Conservation (phyloP, 1,140 invertebrate species). For the Aphis craccivora region DNA sequence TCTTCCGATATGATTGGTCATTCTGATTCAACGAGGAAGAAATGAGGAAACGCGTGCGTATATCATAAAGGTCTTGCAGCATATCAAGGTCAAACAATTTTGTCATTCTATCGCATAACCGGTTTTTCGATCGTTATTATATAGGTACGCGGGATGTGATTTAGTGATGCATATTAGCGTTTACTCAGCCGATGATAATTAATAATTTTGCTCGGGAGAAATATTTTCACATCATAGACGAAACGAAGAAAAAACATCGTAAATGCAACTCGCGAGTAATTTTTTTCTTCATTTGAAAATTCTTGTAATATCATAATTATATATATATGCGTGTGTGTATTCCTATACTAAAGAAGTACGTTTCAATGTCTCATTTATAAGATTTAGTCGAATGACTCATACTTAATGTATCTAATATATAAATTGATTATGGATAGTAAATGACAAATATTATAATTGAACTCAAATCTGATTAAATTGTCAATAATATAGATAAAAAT, state of each 20-base stretch:
- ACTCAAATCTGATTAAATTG: constrained; percentile 20
- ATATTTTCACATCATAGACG: neutral
- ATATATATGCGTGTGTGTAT: neutral
- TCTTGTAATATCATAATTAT: neutral
- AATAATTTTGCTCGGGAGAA: neutral
- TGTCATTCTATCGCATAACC: constrained; percentile 46
- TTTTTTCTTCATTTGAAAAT: neutral
- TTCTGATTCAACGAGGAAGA: constrained; percentile 35
- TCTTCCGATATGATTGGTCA: neutral
- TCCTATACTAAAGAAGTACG: neutral
- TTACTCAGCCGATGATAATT: neutral
- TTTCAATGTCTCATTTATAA: neutral
- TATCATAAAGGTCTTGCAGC: constrained; percentile 26
- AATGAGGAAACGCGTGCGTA: constrained; percentile 23
- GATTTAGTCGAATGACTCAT: neutral
- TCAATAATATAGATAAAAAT: constrained; percentile 1
- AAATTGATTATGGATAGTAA: neutral
- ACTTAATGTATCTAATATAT: neutral
- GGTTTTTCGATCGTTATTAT: neutral
- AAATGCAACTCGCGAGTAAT: neutral
- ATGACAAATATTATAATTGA: constrained; percentile 13
- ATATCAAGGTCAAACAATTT: constrained; percentile 48
- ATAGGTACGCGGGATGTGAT: neutral
- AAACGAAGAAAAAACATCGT: neutral
- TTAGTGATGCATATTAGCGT: neutral